Conservation (phyloP, 2,113 vertebrate species). For the Neoarius graeffei region DNA sequence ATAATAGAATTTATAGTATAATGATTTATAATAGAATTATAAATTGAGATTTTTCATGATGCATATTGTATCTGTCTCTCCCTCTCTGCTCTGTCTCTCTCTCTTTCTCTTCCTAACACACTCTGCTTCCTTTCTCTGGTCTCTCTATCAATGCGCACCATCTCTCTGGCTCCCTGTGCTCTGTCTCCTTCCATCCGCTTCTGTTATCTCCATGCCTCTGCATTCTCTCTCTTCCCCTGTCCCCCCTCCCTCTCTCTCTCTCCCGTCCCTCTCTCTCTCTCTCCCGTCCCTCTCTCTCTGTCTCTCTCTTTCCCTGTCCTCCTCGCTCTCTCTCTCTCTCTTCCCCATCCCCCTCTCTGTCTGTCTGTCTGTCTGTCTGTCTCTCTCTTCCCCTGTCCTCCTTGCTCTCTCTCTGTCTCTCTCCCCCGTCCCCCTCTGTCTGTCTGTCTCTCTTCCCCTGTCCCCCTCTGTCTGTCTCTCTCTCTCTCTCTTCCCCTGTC, state of each 20-base stretch:
- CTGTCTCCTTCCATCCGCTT: too few relatives aligned
- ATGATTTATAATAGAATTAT: neutral
- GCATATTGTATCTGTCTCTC: neutral
- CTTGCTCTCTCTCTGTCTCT: too few relatives aligned
- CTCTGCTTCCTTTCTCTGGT: neutral
- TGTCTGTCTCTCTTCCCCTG: neutral
- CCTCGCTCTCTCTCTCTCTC: neutral
- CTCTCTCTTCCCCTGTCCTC: neutral
- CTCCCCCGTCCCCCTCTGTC: neutral
- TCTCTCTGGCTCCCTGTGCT: neutral
- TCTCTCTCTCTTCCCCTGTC: neutral
- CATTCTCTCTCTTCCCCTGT: neutral
- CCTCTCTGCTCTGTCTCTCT: neutral
- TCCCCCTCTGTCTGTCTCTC: too few relatives aligned
- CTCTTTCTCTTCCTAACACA: neutral
- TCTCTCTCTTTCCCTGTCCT: neutral
- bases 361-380: too few relatives aligned
- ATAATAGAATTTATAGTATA: neutral
- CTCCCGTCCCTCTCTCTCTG: neutral
- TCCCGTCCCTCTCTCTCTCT: neutral
- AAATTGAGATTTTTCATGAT: neutral
- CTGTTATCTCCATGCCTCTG: neutral
- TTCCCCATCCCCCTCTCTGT: neutral
- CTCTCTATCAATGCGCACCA: neutral
- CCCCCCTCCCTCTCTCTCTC: neutral